Conservation (phyloP, 2,113 vertebrate species). For the Misgurnus mizolepis region DNA sequence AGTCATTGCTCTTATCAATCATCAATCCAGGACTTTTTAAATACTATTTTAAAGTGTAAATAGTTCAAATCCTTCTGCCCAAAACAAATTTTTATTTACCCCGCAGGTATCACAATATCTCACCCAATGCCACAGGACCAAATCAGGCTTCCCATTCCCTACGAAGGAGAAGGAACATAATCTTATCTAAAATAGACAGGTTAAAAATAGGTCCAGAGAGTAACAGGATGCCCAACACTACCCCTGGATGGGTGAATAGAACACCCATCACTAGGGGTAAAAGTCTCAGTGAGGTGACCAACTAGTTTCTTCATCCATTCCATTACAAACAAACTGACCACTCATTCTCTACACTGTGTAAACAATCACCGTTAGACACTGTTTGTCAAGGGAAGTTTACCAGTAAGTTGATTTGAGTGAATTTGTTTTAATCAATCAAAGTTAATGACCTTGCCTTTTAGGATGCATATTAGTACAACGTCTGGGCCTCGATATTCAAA, state of each 20-base stretch:
- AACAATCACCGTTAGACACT: neutral
- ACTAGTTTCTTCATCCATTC: conserved; percentile 25
- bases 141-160: conserved; percentile 43
- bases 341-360: neutral
- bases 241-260: conserved; percentile 44
- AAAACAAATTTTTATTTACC: neutral
- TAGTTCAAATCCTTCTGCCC: neutral
- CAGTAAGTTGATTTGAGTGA: neutral
- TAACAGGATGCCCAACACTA: conserved; percentile 59
- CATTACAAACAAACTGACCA: neutral
- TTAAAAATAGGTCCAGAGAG: conserved; percentile 67
- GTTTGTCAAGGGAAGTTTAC: conserved; percentile 25
- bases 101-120: conserved; percentile 44
- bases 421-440: neutral
- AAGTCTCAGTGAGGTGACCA: conserved; percentile 35
- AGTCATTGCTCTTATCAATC: no score
- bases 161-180: conserved; percentile 70
- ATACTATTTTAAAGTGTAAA: neutral
- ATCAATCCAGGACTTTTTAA: no score
- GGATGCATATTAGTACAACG: neutral
- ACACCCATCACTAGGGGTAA: conserved; percentile 50
- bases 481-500: neutral
- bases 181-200: conserved; percentile 76
- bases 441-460: neutral
- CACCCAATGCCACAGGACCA: conserved; percentile 40